Evolutionary conservation across 2,113 vertebrate species (phyloP).

Genomic region (Syngnathus scovelli): DNA sequence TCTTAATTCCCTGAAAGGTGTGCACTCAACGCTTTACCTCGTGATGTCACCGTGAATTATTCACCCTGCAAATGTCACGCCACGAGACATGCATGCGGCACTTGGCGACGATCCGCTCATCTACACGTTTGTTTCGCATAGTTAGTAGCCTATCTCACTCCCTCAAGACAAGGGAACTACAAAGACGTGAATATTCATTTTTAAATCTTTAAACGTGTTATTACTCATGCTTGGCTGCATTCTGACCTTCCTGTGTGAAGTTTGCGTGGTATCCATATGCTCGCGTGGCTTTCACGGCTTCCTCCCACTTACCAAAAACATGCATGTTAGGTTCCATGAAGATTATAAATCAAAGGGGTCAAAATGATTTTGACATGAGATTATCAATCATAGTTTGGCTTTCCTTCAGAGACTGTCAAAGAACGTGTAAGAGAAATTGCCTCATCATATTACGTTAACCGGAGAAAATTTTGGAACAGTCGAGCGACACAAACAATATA

Average conservation of each 20-base stretch:
- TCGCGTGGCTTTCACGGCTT: not conserved
- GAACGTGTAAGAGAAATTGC: not conserved
- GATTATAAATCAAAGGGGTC: not conserved
- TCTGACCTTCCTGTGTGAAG: too few relatives aligned
- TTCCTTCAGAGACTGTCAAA: not conserved
- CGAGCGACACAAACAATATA: not conserved
- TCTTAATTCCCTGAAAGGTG: constrained; percentile 45
- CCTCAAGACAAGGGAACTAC: constrained; percentile 33
- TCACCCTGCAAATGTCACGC: constrained; percentile 51
- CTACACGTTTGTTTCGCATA: constrained; percentile 28
- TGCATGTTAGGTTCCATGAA: not conserved
- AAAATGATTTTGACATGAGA: not conserved
- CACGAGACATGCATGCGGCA: constrained; percentile 37
- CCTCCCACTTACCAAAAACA: not conserved
- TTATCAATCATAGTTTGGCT: not conserved
- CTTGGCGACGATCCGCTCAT: constrained; percentile 4
- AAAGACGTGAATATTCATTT: constrained; percentile 59
- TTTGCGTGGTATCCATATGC: too few relatives aligned
- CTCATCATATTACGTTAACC: not conserved
- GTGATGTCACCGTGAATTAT: constrained; percentile 47
- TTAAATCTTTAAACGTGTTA: constrained; percentile 32
- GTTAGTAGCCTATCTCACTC: constrained; percentile 9
- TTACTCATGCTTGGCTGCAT: constrained; percentile 50
- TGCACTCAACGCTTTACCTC: constrained; percentile 33
- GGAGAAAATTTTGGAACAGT: too few relatives aligned